phyloP scores from a whole-genome alignment of 2,888 invertebrate genomes.

The Buathra laborator region DNA sequence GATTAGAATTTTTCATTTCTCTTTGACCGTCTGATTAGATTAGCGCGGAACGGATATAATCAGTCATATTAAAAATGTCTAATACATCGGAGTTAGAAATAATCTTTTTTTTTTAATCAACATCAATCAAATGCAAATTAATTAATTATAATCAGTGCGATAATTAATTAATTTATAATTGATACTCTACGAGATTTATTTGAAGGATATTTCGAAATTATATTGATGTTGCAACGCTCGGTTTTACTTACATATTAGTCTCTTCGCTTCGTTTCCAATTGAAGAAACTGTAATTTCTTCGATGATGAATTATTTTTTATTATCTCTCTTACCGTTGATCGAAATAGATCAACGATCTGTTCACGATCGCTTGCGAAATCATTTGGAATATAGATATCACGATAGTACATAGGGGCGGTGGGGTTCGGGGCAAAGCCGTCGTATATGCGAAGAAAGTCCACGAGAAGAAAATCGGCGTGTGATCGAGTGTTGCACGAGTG shows the following conservation, averaged over 20 bases:
- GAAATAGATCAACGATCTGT: neutral
- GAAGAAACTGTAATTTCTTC: neutral
- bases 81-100: no score
- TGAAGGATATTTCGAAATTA: no score
- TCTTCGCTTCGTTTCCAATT: neutral
- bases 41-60: no score
- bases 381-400: conserved; percentile 20
- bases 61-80: no score
- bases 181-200: no score
- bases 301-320: neutral
- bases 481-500: conserved; percentile 57
- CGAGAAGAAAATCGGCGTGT: conserved; percentile 56
- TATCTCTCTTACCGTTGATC: neutral
- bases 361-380: conserved; percentile 44
- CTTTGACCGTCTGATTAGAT: neutral
- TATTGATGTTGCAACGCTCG: no score
- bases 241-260: neutral
- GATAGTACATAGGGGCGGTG: neutral
- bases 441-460: conserved; percentile 41
- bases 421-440: neutral
- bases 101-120: no score
- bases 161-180: neutral
- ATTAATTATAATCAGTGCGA: neutral
- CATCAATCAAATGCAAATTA: neutral
- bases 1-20: neutral